Conservation (phyloP, 2,888 invertebrate genomes). For the Pandemis corylana region DNA sequence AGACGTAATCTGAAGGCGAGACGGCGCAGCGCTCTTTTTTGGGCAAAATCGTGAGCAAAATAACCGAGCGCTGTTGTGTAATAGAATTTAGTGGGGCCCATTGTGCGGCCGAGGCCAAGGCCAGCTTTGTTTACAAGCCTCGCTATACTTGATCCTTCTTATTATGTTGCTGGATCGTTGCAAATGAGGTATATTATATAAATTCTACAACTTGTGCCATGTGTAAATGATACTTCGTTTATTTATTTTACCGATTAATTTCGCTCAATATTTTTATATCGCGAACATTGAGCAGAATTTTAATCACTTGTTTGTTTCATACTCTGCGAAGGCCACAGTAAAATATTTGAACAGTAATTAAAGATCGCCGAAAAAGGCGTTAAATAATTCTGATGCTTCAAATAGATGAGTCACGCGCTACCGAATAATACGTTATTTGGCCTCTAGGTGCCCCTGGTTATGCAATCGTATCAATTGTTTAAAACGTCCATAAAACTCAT, state of each 20-base stretch:
- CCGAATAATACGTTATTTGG: constrained; percentile 23
- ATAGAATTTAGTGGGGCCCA: constrained; percentile 79
- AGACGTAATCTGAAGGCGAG: constrained; percentile 41
- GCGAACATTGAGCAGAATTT: constrained; percentile 18
- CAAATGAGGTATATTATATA: constrained; percentile 31
- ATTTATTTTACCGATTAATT: constrained; percentile 21
- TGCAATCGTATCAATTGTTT: constrained; percentile 63
- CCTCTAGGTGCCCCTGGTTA: constrained; percentile 52
- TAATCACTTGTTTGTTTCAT: constrained; percentile 35
- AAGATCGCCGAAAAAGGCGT: constrained; percentile 39
- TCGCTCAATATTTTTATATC: constrained; percentile 14
- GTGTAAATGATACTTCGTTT: constrained; percentile 52
- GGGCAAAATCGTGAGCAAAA: constrained; percentile 75
- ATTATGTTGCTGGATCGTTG: constrained; percentile 49
- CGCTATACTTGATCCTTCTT: constrained; percentile 48
- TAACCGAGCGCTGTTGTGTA: constrained; percentile 70
- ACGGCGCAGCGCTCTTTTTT: constrained; percentile 50
- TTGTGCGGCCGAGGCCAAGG: constrained; percentile 80
- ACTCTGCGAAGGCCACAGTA: constrained; percentile 17
- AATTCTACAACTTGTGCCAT: constrained; percentile 32
- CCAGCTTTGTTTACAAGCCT: constrained; percentile 77
- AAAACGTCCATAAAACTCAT: constrained; percentile 62
- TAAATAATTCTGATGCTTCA: background rate
- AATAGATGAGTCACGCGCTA: constrained; percentile 15
- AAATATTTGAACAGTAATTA: constrained; percentile 38